Evolutionary conservation across 2,888 invertebrate genomes (phyloP).

Genomic region (Uropetala carovei): DNA sequence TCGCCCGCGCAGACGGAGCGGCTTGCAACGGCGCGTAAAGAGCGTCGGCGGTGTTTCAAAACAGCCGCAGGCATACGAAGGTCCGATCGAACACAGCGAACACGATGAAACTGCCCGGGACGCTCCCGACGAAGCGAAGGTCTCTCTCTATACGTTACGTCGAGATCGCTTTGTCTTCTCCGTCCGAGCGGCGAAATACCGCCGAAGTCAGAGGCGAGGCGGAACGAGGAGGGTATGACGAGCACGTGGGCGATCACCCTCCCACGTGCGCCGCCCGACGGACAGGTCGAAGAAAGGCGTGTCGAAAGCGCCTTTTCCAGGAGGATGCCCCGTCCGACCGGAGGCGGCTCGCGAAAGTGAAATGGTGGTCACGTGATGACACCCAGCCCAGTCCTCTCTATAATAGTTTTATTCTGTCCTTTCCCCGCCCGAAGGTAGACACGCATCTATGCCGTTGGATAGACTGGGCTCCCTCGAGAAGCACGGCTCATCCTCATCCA

Average conservation of each 20-base stretch:
- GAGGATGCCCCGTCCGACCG: constrained; percentile 1
- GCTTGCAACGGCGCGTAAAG: too few relatives aligned
- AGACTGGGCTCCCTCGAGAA: not conserved
- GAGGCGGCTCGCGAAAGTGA: constrained; percentile 40
- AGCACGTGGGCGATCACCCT: constrained; percentile 58
- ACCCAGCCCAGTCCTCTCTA: not conserved
- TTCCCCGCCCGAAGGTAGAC: too few relatives aligned
- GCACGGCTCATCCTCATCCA: not conserved
- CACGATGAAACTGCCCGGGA: not conserved
- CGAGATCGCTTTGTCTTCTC: not conserved
- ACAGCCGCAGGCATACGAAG: not conserved
- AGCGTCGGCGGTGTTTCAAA: not conserved
- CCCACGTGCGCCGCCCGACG: constrained; percentile 43
- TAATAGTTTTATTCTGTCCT: not conserved
- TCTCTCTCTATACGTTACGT: not conserved
- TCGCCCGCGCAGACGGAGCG: too few relatives aligned
- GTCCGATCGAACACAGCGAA: not conserved
- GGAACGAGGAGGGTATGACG: not conserved
- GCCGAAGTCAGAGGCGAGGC: not conserved
- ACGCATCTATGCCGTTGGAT: not conserved
- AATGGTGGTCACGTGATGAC: constrained; percentile 41
- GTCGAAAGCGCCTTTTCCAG: constrained; percentile 16
- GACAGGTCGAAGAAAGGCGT: constrained; percentile 30
- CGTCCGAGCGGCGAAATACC: too few relatives aligned
- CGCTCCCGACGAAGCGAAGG: not conserved